Base-by-base conservation (phyloP, 1,140 invertebrate genomes). In the Calycopis cecrops region DNA sequence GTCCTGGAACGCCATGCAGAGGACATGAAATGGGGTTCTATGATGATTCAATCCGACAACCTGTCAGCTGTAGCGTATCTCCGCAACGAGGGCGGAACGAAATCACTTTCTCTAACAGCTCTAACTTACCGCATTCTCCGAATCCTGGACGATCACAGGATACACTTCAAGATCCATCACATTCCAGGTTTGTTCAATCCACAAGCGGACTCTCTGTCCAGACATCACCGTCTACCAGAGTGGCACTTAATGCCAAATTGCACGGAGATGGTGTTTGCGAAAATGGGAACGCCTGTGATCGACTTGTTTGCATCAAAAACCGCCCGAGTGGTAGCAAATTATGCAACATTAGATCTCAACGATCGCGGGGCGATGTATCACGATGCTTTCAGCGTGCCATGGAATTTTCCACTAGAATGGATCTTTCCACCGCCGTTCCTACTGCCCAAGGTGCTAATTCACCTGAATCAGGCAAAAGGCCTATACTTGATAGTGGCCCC, bases 141-240 rank as follows among this genome's bases (percentile, higher is more conserved):
- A 3, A 18, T 71, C 4, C 4, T 37, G 11, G 35, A 51, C 16
- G 51, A 67, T 16, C 68, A 77, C 50, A 14, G 66, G 4, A 69
- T 78, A 17, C 57, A 61, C 0, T 33, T 74, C 12, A 66, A 58
- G 14, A 18, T 35, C 34, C 44, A 63, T 14, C 65, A 77, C 33
- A 57, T 76, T 3, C 63, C 63, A n/a, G 67, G 72, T 3, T 51
- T 17, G n/a, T 78, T 71, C 70, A 79, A 81, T 52, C 56, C 48
- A 10, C 60, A 73, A 3, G 67, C 69, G 4, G 69, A 81, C 55
- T 35, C 67, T 9, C 38, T 79, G n/a, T 84, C 76, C 0, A 56
- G 71, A 18, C 37, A 47, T 44, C 60, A 50, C 11, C 6, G 9
- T n/a, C n/a, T n/a, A n/a, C 21, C 2, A 28, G 21, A 3, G 21